Conservation (phyloP, 2,113 vertebrate species). For the Murina feae region DNA sequence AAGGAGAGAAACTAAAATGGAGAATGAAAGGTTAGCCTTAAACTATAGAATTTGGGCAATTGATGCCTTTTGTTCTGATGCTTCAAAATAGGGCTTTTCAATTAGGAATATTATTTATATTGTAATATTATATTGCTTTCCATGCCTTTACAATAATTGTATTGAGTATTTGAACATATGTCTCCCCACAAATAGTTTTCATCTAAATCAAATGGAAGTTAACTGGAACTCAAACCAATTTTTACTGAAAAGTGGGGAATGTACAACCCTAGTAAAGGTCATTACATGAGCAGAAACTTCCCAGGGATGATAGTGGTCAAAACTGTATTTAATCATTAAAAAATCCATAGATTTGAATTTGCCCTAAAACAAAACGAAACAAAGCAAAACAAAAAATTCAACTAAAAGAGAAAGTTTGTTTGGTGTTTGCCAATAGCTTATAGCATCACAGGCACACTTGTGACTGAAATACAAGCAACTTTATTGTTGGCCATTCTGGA, state of each 20-base stretch:
- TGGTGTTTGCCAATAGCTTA: fast-evolving
- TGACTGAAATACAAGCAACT: background rate
- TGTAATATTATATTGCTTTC: background rate
- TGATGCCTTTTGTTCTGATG: background rate
- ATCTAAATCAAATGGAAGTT: background rate
- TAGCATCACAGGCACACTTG: background rate
- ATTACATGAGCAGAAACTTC: background rate
- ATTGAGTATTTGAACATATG: background rate
- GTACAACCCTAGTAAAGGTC: background rate
- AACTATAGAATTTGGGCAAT: background rate
- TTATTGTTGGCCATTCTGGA: background rate
- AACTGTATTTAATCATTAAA: background rate
- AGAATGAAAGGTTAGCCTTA: background rate
- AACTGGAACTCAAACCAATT: background rate
- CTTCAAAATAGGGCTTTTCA: background rate
- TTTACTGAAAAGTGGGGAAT: background rate
- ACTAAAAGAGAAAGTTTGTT: background rate
- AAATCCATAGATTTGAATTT: background rate
- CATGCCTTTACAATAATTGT: background rate
- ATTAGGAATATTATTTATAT: background rate
- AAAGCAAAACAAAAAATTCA: background rate
- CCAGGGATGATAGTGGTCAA: background rate
- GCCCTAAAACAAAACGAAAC: background rate
- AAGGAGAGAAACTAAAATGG: background rate
- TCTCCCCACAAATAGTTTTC: background rate